A percentile compares a stretch with the other conserved stretches of the same genome.
Evolutionary conservation across 64 coral and sea anemone species (phyloP).

Genomic region (Montipora efflorescens): DNA sequence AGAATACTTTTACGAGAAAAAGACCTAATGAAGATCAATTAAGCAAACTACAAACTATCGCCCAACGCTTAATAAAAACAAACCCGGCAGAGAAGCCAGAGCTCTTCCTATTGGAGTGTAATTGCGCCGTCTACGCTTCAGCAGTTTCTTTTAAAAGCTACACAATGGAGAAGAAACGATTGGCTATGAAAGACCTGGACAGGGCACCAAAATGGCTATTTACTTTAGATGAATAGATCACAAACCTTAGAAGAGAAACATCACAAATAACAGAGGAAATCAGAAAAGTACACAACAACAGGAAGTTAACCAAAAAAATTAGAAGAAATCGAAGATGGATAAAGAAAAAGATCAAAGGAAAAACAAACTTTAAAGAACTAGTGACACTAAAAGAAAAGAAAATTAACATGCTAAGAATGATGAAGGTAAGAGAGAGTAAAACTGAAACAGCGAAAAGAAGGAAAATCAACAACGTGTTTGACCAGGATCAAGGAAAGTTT

Average conservation of each 20-base stretch:
- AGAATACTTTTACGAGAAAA: background rate
- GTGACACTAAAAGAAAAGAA: conserved; percentile 20
- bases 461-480: background rate
- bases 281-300: background rate
- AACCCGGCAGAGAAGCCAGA: background rate
- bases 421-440: background rate
- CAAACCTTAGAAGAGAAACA: background rate
- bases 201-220: conserved; percentile 8
- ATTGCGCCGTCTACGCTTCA: conserved; percentile 28
- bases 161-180: conserved; percentile 25
- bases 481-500: conserved; percentile 40
- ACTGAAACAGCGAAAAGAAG: background rate
- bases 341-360: conserved; percentile 2
- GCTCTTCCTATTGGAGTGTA: conserved; percentile 17
- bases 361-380: conserved; percentile 5
- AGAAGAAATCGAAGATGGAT: conserved; percentile 26
- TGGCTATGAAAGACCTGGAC: background rate
- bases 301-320: no score
- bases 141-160: background rate
- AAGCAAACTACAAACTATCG: background rate
- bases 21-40: background rate
- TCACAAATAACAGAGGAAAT: conserved; percentile 4
- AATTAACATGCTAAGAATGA: background rate
- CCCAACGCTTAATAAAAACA: background rate
- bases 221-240: conserved; percentile 12